Conservation (phyloP, 92 coral and sea anemone genomes). For the Pocillopora meandrina region DNA sequence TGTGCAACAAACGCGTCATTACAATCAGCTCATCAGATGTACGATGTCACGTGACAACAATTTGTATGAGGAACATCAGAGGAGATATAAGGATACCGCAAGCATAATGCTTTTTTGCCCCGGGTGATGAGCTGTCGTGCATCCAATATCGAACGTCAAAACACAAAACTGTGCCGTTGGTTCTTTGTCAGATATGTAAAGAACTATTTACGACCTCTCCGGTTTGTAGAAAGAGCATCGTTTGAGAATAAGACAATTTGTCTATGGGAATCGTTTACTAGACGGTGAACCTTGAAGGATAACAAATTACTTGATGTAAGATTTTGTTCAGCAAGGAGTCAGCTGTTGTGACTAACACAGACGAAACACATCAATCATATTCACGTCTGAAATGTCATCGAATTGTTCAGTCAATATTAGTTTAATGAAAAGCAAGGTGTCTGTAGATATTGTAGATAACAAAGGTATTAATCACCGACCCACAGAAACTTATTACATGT, state of each 20-base stretch:
- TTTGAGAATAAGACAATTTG: neutral
- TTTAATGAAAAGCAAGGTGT: too few species aligned
- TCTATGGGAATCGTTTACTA: neutral
- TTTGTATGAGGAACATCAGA: neutral
- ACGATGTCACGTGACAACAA: constrained; percentile 13
- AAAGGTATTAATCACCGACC: too few species aligned
- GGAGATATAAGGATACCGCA: neutral
- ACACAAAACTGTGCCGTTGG: neutral
- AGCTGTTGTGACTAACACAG: too few species aligned
- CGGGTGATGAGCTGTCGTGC: neutral
- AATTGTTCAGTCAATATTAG: too few species aligned
- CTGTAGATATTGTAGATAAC: too few species aligned
- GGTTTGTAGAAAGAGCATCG: neutral
- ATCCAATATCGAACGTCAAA: neutral
- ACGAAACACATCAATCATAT: too few species aligned
- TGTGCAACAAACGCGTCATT: neutral
- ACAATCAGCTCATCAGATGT: neutral
- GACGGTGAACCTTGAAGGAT: neutral
- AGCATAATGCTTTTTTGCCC: neutral
- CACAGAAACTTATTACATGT: too few species aligned
- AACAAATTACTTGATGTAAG: neutral
- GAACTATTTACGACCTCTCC: neutral
- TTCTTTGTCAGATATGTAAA: neutral
- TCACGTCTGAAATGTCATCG: too few species aligned
- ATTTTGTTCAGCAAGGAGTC: neutral